Evolutionary conservation across 2,888 invertebrate genomes (phyloP), one percentile per base, ranked within the genome.

Genomic region (Tipula confusa): DNA sequence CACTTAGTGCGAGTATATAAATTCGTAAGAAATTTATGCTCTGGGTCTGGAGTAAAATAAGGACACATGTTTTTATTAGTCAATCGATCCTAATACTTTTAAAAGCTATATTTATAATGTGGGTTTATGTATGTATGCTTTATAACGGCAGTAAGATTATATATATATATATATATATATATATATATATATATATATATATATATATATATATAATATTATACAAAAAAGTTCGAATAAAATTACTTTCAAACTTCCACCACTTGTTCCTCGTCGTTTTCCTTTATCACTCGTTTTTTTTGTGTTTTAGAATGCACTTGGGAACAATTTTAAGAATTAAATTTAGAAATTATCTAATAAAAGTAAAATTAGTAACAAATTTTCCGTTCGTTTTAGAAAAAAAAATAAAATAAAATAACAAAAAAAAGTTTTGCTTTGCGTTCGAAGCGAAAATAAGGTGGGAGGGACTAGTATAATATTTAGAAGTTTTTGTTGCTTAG

Each of bases 281-380:
- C 24, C 38, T 24, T 64, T 24, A 9, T 24, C 24, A 18, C 15
- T 15, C 7, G 24, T 64, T 64, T 64, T 9, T 24, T 18, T 18
- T 24, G 18, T 24, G 2, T 15, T 15, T 15, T 5, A 7, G 11
- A 24, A 64, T 64, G 64, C 64, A 64, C 64, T 64, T 64, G 64
- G 64, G 64, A 64, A 18, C 64, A 64, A 64, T 64, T 64, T 64
- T 64, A 24, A 24, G 24, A 64, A 64, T 64, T 9, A 64, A 64
- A 64, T 64, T 64, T 64, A 64, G 64, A 64, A 64, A 64, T 64
- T 64, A 64, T 64, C 64, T 64, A 64, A 64, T 64, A 64, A 64
- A 64, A 64, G 64, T 64, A 24, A 24, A 64, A 64, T 64, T 64
- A 24, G 24, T 64, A 11, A 64, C 64, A 64, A 64, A 18, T 64